phyloP scores from a whole-genome alignment of 2,797 vertebrate species.

The Sorex maritimensis region DNA sequence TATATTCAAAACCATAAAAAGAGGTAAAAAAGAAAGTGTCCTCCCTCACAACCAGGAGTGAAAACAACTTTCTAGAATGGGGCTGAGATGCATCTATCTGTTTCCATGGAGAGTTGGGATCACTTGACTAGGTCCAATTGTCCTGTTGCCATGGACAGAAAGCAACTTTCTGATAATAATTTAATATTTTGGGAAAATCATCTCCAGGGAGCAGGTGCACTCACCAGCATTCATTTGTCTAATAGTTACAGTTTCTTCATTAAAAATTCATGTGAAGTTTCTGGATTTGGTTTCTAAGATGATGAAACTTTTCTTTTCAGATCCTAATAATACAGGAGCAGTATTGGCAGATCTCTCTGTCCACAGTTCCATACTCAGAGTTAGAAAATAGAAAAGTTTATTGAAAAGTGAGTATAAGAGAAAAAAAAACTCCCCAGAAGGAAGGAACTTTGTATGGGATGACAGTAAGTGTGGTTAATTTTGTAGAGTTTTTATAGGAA shows the following conservation, averaged over 20 bases:
- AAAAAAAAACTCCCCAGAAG: too few relatives aligned
- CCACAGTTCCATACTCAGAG: too few relatives aligned
- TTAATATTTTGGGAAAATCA: conserved; percentile 12
- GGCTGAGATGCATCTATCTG: not conserved
- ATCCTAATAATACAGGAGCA: not conserved
- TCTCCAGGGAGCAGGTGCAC: not conserved
- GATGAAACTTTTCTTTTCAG: not conserved
- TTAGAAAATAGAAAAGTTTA: too few relatives aligned
- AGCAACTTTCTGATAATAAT: not conserved
- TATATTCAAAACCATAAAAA: not conserved
- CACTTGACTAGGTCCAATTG: not conserved
- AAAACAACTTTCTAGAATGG: not conserved
- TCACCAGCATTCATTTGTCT: not conserved
- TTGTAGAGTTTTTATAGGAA: too few relatives aligned
- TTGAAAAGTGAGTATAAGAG: too few relatives aligned
- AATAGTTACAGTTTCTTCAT: conserved; percentile 64
- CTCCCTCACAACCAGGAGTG: too few relatives aligned
- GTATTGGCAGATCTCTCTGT: too few relatives aligned
- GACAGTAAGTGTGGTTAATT: too few relatives aligned
- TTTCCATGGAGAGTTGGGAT: too few relatives aligned
- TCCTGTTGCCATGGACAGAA: not conserved
- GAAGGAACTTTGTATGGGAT: too few relatives aligned
- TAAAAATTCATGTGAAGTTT: conserved; percentile 68
- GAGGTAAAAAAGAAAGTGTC: too few relatives aligned
- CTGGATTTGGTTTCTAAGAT: conserved; percentile 37